Percentiles rank a stretch among this genome's conserved stretches.
Evolutionary conservation across 2,113 vertebrate species (phyloP).

Genomic region (Nycticebus coucang): DNA sequence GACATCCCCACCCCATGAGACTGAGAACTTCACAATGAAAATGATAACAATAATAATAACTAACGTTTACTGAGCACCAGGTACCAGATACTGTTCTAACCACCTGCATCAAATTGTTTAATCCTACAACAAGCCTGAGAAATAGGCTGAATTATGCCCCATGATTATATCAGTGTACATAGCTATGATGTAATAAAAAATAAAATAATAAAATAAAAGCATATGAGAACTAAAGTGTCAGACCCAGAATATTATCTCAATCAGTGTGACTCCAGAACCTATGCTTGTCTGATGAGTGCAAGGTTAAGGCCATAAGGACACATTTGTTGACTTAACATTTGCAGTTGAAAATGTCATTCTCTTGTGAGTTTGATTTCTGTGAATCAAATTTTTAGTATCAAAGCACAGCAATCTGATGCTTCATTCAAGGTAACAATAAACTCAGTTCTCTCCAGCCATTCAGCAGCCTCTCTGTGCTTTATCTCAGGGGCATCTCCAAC

Average conservation of each 20-base stretch:
- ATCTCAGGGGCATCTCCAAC: background rate
- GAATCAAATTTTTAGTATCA: conserved; percentile 3
- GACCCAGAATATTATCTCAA: background rate
- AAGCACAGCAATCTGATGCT: background rate
- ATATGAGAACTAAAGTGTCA: background rate
- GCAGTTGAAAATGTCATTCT: background rate
- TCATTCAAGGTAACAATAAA: background rate
- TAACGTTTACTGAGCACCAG: background rate
- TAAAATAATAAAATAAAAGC: too few species aligned
- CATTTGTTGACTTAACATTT: background rate
- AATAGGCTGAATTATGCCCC: too few species aligned
- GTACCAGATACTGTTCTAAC: background rate
- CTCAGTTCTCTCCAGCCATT: background rate
- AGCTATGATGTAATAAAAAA: too few species aligned
- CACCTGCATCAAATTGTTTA: background rate
- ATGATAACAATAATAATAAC: background rate
- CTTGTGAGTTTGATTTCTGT: background rate
- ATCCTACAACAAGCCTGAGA: background rate
- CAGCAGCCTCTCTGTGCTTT: background rate
- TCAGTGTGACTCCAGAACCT: background rate
- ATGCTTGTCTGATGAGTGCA: background rate
- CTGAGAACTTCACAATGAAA: background rate
- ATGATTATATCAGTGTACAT: too few species aligned
- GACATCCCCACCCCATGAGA: background rate
- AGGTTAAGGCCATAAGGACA: background rate